These are phyloP conservation scores for Loris lydekkerianus DNA, from an alignment of 2,797 vertebrate species.

Conservation along the genomic window DNA sequence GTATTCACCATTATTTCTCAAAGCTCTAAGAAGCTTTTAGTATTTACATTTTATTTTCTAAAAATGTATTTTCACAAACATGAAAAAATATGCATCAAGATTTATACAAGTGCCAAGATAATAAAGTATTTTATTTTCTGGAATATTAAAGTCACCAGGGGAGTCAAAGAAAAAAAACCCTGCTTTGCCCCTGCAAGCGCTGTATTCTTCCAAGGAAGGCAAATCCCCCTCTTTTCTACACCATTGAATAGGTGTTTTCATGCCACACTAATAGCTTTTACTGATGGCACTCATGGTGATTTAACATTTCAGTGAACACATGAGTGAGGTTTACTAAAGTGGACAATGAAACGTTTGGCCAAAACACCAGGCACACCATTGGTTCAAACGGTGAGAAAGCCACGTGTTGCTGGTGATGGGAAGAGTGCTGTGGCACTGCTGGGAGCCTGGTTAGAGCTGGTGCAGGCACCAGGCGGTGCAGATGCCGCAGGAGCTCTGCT, in stretches of 20 bases:
- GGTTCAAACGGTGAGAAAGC: background rate
- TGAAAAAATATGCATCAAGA: conserved; percentile 37
- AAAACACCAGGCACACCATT: background rate
- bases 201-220: background rate
- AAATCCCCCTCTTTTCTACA: conserved; percentile 19
- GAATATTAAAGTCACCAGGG: background rate
- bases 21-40: conserved; percentile 41
- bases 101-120: background rate
- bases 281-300: background rate
- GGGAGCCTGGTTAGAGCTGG: background rate
- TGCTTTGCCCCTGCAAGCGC: background rate
- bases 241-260: background rate
- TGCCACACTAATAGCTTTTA: background rate
- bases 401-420: background rate
- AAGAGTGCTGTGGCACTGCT: background rate
- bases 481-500: background rate
- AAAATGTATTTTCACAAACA: conserved; percentile 40
- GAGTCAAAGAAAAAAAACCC: background rate
- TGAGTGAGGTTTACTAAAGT: background rate
- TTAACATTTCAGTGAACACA: conserved; percentile 14
- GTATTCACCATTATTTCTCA: conserved; percentile 6
- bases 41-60: conserved; percentile 56
- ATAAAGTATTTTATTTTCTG: background rate
- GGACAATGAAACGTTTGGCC: background rate
- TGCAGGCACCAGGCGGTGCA: background rate